Evolutionary conservation across 2,113 vertebrate genomes (phyloP).

Genomic region (Hoplias malabaricus): DNA sequence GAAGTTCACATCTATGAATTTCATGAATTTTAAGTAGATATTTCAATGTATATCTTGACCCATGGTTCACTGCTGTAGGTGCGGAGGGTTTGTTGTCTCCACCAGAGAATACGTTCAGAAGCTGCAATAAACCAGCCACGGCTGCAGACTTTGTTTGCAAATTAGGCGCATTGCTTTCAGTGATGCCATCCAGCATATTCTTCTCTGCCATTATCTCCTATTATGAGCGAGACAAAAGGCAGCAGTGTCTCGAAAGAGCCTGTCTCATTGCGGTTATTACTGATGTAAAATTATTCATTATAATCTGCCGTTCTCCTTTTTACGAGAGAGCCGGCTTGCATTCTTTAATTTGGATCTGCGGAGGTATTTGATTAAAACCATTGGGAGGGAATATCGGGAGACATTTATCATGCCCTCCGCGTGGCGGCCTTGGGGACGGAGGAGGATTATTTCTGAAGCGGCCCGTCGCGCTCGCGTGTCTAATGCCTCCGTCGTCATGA

Average conservation of each 20-base stretch:
- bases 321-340: neutral
- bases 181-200: constrained; percentile 40
- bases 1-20: neutral
- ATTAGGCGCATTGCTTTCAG: constrained; percentile 39
- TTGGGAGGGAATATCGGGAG: constrained; percentile 3
- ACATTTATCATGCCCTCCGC: neutral
- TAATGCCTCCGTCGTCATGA: constrained; percentile 56
- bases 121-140: constrained; percentile 42
- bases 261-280: constrained; percentile 39
- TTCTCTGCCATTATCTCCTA: constrained; percentile 1
- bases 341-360: constrained; percentile 9
- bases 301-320: constrained; percentile 32
- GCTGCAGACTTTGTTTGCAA: constrained; percentile 41
- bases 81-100: constrained; percentile 32
- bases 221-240: constrained; percentile 28
- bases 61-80: neutral
- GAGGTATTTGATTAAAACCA: constrained; percentile 30
- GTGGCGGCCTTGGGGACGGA: neutral
- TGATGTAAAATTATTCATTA: constrained; percentile 54
- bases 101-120: constrained; percentile 17
- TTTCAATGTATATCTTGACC: neutral
- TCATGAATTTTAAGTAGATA: neutral
- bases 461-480: constrained; percentile 40
- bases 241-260: constrained; percentile 13
- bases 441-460: constrained; percentile 44